Evolutionary conservation across 2,113 vertebrate genomes (phyloP).

Genomic region (Anhinga rufa): DNA sequence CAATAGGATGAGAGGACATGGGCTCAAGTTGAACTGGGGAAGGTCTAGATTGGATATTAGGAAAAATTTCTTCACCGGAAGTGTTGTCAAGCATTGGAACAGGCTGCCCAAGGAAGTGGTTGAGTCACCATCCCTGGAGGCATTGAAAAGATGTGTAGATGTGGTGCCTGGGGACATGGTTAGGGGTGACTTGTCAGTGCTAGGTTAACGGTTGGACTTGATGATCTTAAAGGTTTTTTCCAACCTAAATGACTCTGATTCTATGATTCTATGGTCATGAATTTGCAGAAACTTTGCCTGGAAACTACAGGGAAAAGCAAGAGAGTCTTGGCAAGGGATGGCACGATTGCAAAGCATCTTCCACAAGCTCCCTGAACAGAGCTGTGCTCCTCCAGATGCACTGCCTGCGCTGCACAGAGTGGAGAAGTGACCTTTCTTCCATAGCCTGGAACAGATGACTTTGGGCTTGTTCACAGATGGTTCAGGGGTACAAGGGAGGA

Average conservation of each 20-base stretch:
- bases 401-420: fast-evolving
- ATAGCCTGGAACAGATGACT: not conserved
- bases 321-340: not conserved
- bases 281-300: not conserved
- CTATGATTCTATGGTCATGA: not conserved
- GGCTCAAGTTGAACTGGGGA: not conserved
- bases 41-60: not conserved
- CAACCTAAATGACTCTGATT: not conserved
- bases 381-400: not conserved
- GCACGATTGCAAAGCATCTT: not conserved
- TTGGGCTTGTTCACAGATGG: not conserved
- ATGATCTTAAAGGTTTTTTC: not conserved
- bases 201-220: not conserved
- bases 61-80: not conserved
- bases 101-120: not conserved
- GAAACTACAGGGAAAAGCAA: not conserved
- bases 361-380: not conserved
- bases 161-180: not conserved
- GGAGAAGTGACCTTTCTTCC: not conserved
- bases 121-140: not conserved
- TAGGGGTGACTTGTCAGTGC: not conserved
- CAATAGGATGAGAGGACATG: not conserved
- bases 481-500: not conserved
- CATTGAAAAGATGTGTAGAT: not conserved
- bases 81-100: not conserved